Evolutionary conservation across 2,888 invertebrate species (phyloP).

Genomic region (Platycnemis pennipes): DNA sequence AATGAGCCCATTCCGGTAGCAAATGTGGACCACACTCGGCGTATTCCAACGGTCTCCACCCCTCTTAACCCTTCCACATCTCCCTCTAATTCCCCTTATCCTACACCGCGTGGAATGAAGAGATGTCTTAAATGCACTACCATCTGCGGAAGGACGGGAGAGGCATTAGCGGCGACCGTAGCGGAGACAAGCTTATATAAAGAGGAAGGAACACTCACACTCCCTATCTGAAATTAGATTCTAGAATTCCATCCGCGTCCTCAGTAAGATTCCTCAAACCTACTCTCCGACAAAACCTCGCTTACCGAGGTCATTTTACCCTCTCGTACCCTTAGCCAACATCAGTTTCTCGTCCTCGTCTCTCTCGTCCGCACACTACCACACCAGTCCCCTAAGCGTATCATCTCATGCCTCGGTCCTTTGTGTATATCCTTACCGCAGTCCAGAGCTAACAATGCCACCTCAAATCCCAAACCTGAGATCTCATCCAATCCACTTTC

Average conservation of each 20-base stretch:
- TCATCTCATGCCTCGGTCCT: neutral
- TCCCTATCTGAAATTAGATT: neutral
- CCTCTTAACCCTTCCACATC: neutral
- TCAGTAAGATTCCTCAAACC: neutral
- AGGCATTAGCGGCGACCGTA: neutral
- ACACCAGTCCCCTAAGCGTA: neutral
- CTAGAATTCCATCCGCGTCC: constrained; percentile 49
- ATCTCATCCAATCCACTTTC: neutral
- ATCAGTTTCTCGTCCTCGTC: neutral
- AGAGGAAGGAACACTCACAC: neutral
- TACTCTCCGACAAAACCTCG: neutral
- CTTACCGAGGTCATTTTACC: neutral
- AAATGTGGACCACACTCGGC: neutral
- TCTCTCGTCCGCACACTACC: neutral
- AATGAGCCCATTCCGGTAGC: neutral
- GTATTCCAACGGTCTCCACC: neutral
- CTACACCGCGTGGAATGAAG: neutral
- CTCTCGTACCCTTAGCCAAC: neutral
- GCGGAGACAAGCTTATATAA: neutral
- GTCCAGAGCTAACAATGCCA: neutral
- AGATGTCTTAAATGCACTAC: neutral
- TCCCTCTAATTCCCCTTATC: neutral
- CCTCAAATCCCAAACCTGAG: neutral
- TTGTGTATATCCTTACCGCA: neutral
- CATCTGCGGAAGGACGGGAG: neutral